Percentiles rank a stretch among this genome's conserved stretches.
phyloP scores from a whole-genome alignment of 2,888 invertebrate species.

The Junonia oenone region DNA sequence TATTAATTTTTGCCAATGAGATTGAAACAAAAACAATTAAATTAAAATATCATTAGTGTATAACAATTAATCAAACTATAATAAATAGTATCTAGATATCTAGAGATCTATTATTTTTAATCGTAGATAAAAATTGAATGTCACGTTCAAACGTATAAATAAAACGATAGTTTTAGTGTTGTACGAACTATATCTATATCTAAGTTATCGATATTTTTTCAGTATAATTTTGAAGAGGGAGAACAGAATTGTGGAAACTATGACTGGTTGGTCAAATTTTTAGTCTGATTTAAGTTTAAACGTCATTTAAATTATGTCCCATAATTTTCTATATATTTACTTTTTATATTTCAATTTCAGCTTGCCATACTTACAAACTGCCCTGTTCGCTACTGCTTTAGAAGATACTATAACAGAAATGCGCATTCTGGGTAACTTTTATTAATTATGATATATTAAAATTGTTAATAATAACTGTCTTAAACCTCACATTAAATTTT shows the following conservation, averaged over 20 bases:
- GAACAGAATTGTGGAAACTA: background rate
- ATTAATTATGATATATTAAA: background rate
- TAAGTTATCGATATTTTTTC: background rate
- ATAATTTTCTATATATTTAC: no score
- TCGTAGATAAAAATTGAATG: no score
- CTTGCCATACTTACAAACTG: conserved; percentile 35
- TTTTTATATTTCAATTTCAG: conserved; percentile 28
- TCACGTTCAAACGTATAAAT: no score
- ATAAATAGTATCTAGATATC: no score
- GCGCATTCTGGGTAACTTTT: conserved; percentile 36
- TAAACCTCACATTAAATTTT: background rate
- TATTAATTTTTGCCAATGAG: no score
- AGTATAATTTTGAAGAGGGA: background rate
- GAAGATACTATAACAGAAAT: conserved; percentile 41
- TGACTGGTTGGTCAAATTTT: no score
- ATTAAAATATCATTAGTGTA: no score
- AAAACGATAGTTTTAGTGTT: background rate
- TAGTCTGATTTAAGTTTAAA: no score
- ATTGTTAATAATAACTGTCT: background rate
- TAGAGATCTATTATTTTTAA: no score
- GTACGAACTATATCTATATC: background rate
- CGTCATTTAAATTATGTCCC: no score
- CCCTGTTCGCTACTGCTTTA: conserved; percentile 37
- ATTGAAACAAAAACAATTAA: no score
- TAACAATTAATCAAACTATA: no score